These are phyloP conservation scores for Molossus alvarezi DNA, from an alignment of 2,797 vertebrate species.

Conservation along the genomic window DNA sequence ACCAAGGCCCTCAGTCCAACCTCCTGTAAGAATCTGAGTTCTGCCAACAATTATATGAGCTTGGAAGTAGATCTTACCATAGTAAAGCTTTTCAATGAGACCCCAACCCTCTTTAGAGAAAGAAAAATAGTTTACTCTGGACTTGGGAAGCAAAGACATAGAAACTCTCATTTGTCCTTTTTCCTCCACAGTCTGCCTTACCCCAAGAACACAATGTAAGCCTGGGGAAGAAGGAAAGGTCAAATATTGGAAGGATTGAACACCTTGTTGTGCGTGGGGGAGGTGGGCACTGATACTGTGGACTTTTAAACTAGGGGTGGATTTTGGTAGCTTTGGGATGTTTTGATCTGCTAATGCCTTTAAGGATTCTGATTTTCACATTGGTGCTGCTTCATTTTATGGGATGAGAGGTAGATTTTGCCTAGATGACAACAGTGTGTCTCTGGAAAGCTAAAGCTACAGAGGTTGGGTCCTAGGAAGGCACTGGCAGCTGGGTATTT, in stretches of 20 bases:
- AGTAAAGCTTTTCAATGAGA: background rate
- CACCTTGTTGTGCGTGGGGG: background rate
- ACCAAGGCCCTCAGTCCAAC: background rate
- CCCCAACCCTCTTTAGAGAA: background rate
- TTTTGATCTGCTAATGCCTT: background rate
- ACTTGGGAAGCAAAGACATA: background rate
- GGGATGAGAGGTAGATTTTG: background rate
- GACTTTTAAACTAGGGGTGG: background rate
- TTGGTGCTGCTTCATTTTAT: background rate
- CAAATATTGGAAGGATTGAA: background rate
- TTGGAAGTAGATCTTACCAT: background rate
- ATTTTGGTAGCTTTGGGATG: background rate
- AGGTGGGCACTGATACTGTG: background rate
- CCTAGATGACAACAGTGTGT: background rate
- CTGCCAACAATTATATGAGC: background rate
- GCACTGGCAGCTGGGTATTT: background rate
- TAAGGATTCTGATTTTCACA: background rate
- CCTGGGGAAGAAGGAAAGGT: background rate
- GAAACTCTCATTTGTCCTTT: background rate
- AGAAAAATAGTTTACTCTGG: constrained; percentile 1
- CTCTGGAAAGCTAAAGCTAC: background rate
- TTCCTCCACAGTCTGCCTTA: background rate
- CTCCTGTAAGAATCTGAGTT: background rate
- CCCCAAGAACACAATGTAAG: background rate
- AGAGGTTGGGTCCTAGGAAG: background rate